Evolutionary conservation across 2,113 vertebrate species (phyloP).

Genomic region (Scytalopus superciliaris): DNA sequence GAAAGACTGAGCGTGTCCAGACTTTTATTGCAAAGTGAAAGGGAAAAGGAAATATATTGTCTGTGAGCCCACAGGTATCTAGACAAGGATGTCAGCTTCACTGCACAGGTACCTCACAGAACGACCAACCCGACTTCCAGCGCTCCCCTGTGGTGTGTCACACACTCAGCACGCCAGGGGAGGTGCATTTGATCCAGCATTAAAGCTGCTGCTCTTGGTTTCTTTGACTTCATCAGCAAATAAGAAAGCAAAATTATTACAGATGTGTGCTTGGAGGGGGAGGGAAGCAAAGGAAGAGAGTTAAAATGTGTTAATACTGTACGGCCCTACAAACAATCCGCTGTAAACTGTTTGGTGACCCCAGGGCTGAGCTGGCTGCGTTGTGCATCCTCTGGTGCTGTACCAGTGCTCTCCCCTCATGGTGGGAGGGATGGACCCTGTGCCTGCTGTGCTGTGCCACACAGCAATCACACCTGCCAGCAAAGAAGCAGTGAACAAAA

Average conservation of each 20-base stretch:
- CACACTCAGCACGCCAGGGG: background rate
- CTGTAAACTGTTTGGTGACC: background rate
- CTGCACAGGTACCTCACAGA: background rate
- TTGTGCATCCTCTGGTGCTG: rapidly evolving
- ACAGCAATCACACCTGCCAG: background rate
- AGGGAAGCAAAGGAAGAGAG: background rate
- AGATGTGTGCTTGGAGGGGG: background rate
- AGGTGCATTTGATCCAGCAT: background rate
- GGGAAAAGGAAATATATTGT: background rate
- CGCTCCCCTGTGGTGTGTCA: background rate
- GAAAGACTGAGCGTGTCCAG: background rate
- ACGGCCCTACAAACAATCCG: background rate
- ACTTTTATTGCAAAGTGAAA: background rate
- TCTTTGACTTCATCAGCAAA: slow-evolving; percentile 38
- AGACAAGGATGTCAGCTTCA: background rate
- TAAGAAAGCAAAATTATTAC: slow-evolving; percentile 7
- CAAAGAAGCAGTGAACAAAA: background rate
- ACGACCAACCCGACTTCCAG: background rate
- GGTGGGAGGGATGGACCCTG: rapidly evolving
- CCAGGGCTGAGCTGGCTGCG: background rate
- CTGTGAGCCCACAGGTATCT: background rate
- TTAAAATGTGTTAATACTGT: slow-evolving; percentile 17
- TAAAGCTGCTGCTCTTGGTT: slow-evolving; percentile 14
- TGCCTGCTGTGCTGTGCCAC: rapidly evolving
- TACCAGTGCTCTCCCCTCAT: rapidly evolving